phyloP scores from a whole-genome alignment of 2,797 vertebrate species.

The Pampus argenteus region DNA sequence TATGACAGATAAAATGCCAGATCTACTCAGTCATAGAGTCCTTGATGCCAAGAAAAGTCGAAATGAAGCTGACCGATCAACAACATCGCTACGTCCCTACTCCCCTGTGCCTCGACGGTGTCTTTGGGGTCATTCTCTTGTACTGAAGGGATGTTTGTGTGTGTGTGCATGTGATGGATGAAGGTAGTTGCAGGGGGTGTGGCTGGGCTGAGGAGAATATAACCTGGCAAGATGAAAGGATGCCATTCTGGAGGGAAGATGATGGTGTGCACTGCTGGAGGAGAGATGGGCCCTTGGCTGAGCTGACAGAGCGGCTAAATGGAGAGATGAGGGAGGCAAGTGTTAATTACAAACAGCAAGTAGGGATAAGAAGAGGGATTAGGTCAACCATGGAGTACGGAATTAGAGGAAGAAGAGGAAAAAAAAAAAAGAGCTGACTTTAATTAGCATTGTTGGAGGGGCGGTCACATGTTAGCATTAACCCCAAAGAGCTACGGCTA shows the following conservation, averaged over 20 bases:
- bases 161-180: conserved; percentile 60
- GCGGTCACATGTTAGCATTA: conserved; percentile 65
- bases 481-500: conserved; percentile 66
- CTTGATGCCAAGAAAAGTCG: conserved; percentile 39
- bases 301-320: conserved; percentile 78
- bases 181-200: conserved; percentile 45
- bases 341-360: conserved; percentile 86
- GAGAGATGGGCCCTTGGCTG: conserved; percentile 51
- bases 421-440: conserved; percentile 52
- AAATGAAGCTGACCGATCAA: conserved; percentile 64
- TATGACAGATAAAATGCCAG: conserved; percentile 53
- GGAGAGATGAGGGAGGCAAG: conserved; percentile 79
- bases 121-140: conserved; percentile 57
- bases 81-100: conserved; percentile 41
- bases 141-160: conserved; percentile 33
- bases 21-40: conserved; percentile 33
- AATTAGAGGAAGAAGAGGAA: conserved; percentile 70
- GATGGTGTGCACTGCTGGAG: conserved; percentile 58
- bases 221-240: conserved; percentile 67
- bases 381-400: conserved; percentile 79
- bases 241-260: conserved; percentile 65
- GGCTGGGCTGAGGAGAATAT: conserved; percentile 39
- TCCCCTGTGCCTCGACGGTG: conserved; percentile 27
- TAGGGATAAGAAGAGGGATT: conserved; percentile 81
- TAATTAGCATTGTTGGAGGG: conserved; percentile 81